Evolutionary conservation across 2,888 invertebrate species (phyloP), one percentile per base, ranked within the genome.

Genomic region (Temnothorax rugatulus): DNA sequence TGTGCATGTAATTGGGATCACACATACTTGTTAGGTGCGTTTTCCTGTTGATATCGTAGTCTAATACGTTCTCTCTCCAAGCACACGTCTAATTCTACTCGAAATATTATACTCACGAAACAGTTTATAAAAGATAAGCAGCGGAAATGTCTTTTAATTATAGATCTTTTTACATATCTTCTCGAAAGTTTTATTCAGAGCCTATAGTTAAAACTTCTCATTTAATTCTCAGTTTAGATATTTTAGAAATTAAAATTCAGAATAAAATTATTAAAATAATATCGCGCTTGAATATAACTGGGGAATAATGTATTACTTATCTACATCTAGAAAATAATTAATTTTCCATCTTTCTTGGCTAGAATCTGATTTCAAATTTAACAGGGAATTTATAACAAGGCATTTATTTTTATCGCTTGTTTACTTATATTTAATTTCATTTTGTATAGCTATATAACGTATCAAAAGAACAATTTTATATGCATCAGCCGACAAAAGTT

Each of bases 401-500:
- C 5, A 44, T 44, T 57, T 57, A 57, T 57, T 68, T 44, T 57
- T 44, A 7, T 29, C 57, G 2, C n/a, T 21, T 52, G 54, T 52
- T 41, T 41, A 34, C 21, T 79, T 41, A 41, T 41, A 79, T 41
- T 44, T 38, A 38, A 21, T 50, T 44, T 21, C 9, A 50, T 59
- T 69, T 68, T 0, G 34, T 21, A 57, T 71, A 21, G 21, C 21
- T 38, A 34, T 38, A 34, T 47, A 71, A 81, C 52, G 76, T 25
- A 64, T 71, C 71, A 34, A 71, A 81, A 81, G 71, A 71, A 81
- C 38, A 71, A 81, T 81, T 71, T 71, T 61, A 68, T 38, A 81
- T 81, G 71, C 79, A 81, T 81, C 44, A 73, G 18, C 47, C 79
- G 71, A 66, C 59, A 47, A 71, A 81, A 81, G 79, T 81, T 81